Evolutionary conservation across 2,888 invertebrate species (phyloP).

Genomic region (Drosophila emarginata): DNA sequence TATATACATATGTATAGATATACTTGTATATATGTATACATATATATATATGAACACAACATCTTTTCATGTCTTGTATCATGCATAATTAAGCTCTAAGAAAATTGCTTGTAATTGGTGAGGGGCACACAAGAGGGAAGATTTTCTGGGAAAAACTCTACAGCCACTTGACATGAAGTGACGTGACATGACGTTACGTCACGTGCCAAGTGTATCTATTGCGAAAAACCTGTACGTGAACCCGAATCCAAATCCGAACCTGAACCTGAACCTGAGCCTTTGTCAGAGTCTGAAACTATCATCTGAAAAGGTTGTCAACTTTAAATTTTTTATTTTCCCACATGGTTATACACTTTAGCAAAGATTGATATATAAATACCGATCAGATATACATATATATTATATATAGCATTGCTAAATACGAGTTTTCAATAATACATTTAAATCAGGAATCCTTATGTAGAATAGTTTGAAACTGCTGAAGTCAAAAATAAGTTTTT

Average conservation of each 20-base stretch:
- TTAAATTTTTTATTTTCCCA: no score
- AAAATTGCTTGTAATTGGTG: slow-evolving; percentile 51
- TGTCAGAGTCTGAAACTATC: no score
- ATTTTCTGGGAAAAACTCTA: slow-evolving; percentile 52
- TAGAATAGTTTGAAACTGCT: no score
- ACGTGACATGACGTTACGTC: slow-evolving; percentile 62
- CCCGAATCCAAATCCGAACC: background rate
- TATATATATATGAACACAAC: slow-evolving; percentile 8
- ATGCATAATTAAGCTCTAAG: slow-evolving; percentile 25
- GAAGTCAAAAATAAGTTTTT: no score
- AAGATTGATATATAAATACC: no score
- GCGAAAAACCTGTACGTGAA: slow-evolving; percentile 10
- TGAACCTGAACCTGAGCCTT: background rate
- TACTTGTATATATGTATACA: slow-evolving; percentile 11
- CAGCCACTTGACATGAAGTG: slow-evolving; percentile 32
- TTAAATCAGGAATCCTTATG: no score
- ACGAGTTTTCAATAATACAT: no score
- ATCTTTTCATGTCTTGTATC: slow-evolving; percentile 41
- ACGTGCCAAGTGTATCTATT: slow-evolving; percentile 41
- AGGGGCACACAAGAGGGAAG: slow-evolving; percentile 14
- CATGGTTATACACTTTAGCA: no score
- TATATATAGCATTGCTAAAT: no score
- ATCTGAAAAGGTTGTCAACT: no score
- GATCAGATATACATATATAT: no score
- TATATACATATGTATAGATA: slow-evolving; percentile 11